Percentiles rank a stretch among this genome's conserved stretches.
These are phyloP conservation scores for Pogonognathellus flavescens DNA, from an alignment of 1,140 invertebrate genomes.

Conservation along the genomic window DNA sequence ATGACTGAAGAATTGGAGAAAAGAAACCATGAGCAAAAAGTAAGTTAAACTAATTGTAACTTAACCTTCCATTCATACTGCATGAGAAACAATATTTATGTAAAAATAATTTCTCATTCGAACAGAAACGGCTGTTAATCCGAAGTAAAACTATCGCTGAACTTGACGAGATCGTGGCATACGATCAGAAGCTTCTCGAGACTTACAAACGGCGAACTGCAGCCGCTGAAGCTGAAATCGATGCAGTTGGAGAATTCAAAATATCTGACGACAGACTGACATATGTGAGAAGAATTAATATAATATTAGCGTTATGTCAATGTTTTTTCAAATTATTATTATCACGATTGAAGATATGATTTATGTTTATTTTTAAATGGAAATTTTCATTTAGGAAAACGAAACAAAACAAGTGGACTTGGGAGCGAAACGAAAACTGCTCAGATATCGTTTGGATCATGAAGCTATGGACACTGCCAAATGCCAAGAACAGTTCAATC, in stretches of 20 bases:
- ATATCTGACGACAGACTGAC: neutral
- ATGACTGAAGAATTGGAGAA: neutral
- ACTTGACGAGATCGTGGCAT: neutral
- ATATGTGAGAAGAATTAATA: no score
- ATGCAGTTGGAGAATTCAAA: neutral
- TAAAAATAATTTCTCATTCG: neutral
- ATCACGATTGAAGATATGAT: neutral
- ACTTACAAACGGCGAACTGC: neutral
- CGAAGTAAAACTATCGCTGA: neutral
- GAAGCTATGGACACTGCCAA: conserved; percentile 55
- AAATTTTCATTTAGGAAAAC: conserved; percentile 1
- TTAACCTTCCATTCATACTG: no score
- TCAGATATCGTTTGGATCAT: conserved; percentile 48
- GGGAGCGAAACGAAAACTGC: conserved; percentile 31
- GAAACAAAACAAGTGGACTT: conserved; percentile 50
- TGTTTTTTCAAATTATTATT: neutral
- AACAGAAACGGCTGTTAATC: neutral
- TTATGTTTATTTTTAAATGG: neutral
- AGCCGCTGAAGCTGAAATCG: conserved; percentile 12
- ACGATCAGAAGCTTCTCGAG: neutral
- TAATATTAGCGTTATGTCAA: no score
- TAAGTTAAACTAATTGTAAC: neutral
- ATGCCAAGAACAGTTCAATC: conserved; percentile 54
- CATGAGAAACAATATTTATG: no score
- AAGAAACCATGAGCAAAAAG: neutral